phyloP scores from a whole-genome alignment of 2,888 invertebrate genomes.

The Noctua fimbriata region DNA sequence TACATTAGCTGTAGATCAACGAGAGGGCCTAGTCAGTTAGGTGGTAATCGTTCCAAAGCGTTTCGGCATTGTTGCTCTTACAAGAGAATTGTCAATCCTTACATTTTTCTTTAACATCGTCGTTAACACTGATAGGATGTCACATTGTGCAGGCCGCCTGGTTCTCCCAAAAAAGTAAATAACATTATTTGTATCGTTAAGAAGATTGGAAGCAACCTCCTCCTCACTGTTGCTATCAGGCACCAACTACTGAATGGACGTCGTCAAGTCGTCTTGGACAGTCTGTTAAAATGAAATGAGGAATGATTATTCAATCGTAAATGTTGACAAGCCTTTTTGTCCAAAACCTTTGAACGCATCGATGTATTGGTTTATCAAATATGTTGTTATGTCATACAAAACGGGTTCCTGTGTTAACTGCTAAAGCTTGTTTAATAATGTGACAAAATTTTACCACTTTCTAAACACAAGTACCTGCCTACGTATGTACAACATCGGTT shows the following conservation, averaged over 20 bases:
- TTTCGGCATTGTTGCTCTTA: not conserved
- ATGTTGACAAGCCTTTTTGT: not conserved
- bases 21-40: not conserved
- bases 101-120: not conserved
- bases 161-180: not conserved
- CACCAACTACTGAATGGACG: not conserved
- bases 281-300: not conserved
- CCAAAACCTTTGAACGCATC: no score
- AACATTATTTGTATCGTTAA: not conserved
- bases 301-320: not conserved
- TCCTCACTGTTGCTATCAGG: not conserved
- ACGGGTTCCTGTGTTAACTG: constrained; percentile 36
- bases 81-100: not conserved
- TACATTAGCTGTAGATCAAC: not conserved
- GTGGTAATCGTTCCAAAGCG: not conserved
- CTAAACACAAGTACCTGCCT: constrained; percentile 36
- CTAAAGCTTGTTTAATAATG: constrained; percentile 30
- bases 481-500: not conserved
- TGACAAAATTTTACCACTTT: constrained; percentile 49
- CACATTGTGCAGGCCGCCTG: not conserved
- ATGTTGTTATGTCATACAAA: constrained; percentile 49
- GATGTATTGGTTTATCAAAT: constrained; percentile 1
- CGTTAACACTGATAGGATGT: not conserved
- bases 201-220: not conserved
- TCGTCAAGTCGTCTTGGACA: not conserved